phyloP scores from a whole-genome alignment of 2,797 vertebrate species.

The Peromyscus nudipes region DNA sequence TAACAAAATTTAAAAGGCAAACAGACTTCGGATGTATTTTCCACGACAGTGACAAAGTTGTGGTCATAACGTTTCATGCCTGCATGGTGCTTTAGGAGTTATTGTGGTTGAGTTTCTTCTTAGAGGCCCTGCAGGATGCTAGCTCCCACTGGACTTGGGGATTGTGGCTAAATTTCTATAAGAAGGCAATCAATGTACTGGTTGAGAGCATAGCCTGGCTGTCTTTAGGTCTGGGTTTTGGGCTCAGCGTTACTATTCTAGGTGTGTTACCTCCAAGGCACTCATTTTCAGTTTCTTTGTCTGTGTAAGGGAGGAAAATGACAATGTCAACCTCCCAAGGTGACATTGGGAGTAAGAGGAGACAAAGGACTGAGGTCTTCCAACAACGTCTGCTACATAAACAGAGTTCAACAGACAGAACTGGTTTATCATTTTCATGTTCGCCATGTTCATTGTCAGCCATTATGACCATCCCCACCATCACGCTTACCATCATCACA shows the following conservation, averaged over 20 bases:
- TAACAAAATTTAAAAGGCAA: slow-evolving; percentile 55
- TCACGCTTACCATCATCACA: background rate
- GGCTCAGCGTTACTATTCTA: background rate
- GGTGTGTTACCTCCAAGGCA: background rate
- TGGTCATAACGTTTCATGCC: background rate
- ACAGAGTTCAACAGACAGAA: background rate
- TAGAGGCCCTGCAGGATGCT: background rate
- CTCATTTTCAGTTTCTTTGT: slow-evolving; percentile 46
- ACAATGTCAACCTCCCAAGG: background rate
- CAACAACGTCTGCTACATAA: background rate
- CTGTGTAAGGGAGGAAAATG: background rate
- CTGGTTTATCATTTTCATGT: background rate
- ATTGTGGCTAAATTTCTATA: background rate
- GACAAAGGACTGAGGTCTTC: background rate
- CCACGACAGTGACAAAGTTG: slow-evolving; percentile 44
- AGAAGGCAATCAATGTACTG: background rate
- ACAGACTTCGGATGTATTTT: slow-evolving; percentile 47
- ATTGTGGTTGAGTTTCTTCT: background rate
- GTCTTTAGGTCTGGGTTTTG: background rate
- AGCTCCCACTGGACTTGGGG: background rate
- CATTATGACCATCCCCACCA: no score
- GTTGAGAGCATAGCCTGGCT: background rate
- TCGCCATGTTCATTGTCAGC: background rate
- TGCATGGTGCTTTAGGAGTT: background rate
- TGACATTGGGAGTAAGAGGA: background rate